Evolutionary conservation across 2,797 vertebrate species (phyloP).

Genomic region (Enteromius paludinosus): DNA sequence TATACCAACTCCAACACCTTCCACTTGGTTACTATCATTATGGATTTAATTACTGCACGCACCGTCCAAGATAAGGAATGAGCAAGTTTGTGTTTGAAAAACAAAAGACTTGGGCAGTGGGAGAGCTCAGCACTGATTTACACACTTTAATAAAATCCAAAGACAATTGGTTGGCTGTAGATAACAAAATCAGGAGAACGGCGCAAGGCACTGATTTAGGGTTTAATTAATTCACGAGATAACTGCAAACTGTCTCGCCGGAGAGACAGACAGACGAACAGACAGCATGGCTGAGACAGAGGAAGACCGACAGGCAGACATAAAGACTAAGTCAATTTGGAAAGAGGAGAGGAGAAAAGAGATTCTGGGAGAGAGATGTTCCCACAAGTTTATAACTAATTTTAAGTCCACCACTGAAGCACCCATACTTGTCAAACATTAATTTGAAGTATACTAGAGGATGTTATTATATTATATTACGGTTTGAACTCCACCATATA

Average conservation of each 20-base stretch:
- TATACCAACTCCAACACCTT: slow-evolving; percentile 25
- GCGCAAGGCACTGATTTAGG: slow-evolving; percentile 44
- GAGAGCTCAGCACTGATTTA: slow-evolving; percentile 49
- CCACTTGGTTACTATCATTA: slow-evolving; percentile 36
- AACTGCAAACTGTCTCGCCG: slow-evolving; percentile 21
- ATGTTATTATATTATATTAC: not conserved
- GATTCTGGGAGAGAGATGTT: not conserved
- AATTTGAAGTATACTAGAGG: not conserved
- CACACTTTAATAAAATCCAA: slow-evolving; percentile 56
- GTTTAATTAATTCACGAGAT: slow-evolving; percentile 56
- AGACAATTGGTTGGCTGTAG: slow-evolving; percentile 36
- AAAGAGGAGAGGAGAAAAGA: slow-evolving; percentile 8
- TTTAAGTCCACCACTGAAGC: not conserved
- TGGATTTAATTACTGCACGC: slow-evolving; percentile 50
- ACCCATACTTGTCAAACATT: not conserved
- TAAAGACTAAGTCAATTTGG: slow-evolving; percentile 8
- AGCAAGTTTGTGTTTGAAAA: slow-evolving; percentile 46
- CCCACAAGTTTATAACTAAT: not conserved
- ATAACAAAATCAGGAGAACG: slow-evolving; percentile 52
- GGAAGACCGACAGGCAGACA: not conserved
- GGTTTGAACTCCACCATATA: not conserved
- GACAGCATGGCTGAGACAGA: slow-evolving; percentile 2
- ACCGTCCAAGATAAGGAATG: slow-evolving; percentile 45
- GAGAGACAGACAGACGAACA: slow-evolving; percentile 30
- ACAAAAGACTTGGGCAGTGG: slow-evolving; percentile 38